Percentiles rank a stretch among this genome's conserved stretches.
Evolutionary conservation across 1,140 invertebrate genomes (phyloP).

Genomic region (Diorhabda carinulata): DNA sequence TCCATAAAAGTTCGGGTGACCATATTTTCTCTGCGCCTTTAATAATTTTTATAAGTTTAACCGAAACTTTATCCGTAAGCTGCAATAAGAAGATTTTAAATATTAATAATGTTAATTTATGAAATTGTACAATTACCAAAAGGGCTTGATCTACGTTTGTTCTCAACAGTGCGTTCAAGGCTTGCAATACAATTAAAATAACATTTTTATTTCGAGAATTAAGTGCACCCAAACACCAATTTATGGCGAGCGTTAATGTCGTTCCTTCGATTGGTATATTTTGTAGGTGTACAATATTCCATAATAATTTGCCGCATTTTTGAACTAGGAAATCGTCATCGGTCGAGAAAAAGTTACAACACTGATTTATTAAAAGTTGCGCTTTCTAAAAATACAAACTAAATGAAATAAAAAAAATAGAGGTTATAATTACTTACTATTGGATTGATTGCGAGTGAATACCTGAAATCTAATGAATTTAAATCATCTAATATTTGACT

Average conservation of each 20-base stretch:
- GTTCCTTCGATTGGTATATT: constrained; percentile 42
- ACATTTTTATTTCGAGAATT: constrained; percentile 36
- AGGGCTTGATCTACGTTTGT: constrained; percentile 35
- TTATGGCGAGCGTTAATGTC: constrained; percentile 42
- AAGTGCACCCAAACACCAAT: constrained; percentile 47
- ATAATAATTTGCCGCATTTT: constrained; percentile 49
- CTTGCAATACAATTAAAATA: constrained; percentile 39
- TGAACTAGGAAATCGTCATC: constrained; percentile 46
- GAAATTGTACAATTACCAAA: constrained; percentile 31
- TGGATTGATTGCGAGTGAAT: constrained; percentile 40
- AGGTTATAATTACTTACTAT: constrained; percentile 41
- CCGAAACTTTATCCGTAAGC: constrained; percentile 4
- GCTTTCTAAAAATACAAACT: constrained; percentile 42
- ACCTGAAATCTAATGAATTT: constrained; percentile 47
- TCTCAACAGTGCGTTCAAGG: constrained; percentile 34
- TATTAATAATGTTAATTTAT: background rate
- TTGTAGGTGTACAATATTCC: constrained; percentile 44
- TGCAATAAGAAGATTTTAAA: background rate
- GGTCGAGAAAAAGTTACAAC: constrained; percentile 45
- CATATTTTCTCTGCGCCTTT: background rate
- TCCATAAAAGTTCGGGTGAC: constrained; percentile 23
- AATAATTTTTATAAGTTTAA: constrained; percentile 14
- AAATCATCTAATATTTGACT: constrained; percentile 47
- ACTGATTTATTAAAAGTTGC: constrained; percentile 48
- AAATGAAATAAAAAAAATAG: background rate